Evolutionary conservation across 2,113 vertebrate genomes (phyloP).

Genomic region (Emydura subglobosa): DNA sequence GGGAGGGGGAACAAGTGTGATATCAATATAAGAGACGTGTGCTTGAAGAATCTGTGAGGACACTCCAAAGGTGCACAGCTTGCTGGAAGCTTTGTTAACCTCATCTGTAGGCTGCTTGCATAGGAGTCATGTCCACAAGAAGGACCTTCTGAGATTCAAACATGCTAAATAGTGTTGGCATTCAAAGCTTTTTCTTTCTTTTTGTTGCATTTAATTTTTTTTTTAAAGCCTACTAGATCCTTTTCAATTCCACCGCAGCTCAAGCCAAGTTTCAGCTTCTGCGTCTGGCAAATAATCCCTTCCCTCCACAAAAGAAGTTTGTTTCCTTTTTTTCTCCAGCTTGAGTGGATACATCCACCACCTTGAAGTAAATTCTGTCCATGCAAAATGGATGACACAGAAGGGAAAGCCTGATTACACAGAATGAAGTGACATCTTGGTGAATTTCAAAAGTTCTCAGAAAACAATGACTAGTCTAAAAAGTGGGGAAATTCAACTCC

Average conservation of each 20-base stretch:
- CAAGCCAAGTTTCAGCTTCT: not conserved
- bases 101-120: not conserved
- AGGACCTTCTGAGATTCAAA: not conserved
- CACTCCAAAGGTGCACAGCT: not conserved
- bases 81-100: not conserved
- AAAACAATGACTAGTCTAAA: not conserved
- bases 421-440: not conserved
- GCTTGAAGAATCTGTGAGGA: constrained; percentile 1
- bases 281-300: not conserved
- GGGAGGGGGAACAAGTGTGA: not conserved
- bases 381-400: not conserved
- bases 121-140: accelerated
- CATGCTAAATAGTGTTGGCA: not conserved
- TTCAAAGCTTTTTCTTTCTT: not conserved
- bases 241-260: not conserved
- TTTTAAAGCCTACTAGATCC: not conserved
- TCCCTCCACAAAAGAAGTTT: not conserved
- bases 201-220: not conserved
- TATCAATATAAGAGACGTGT: not conserved
- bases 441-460: not conserved
- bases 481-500: not conserved
- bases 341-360: not conserved
- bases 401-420: not conserved
- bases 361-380: not conserved
- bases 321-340: not conserved